Base-by-base conservation (phyloP, 2,113 vertebrate genomes). In the Arizona elegans region DNA sequence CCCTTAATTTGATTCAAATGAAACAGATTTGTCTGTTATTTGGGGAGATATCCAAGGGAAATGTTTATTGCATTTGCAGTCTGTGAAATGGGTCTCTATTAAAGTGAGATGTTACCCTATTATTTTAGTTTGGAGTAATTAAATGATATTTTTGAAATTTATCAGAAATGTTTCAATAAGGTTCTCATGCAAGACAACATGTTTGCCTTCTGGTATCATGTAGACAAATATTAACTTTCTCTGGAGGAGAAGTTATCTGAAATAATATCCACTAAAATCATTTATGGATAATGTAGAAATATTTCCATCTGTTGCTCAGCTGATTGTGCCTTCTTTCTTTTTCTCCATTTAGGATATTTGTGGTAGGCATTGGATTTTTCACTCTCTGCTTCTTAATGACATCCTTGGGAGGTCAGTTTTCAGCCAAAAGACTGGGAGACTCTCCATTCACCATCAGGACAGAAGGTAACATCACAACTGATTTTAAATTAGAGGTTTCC, bases 361-460 rank as follows among this genome's bases (percentile, higher is more conserved):
- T 99, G 96, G 97, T 98, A 94, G 99, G 99, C 92, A 98, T 99
- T 1, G 99, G 99, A 95, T 99, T 99, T 98, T 99, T 99, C 98
- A 99, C 99, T 0, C 97, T 99, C 93, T 99, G 99, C 98, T 99
- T 99, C 97, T 98, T 99, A 96, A 99, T 99, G 99, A 99, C 99
- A 0, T 99, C 99, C 33, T 98, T 99, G 95, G 99, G 99, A 94
- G 99, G 99, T 92, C 99, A 99, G 98, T 98, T 99, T 96, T 99
- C 98, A 0, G 97, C 98, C 95, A 98, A 98, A 97, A 98, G 99
- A 94, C 97, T 98, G 29, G 98, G 98, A 92, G 99, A 99, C 94
- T 99, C 99, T 0, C 99, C 99, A 43, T 99, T 99, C 97, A 99
- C 99, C 96, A 97, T 98, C 95, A 98, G 98, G 88, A 98, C 98